Base-by-base conservation (phyloP, 53 echinoderm and acorn worm genomes). In the Luidia sarsii region DNA sequence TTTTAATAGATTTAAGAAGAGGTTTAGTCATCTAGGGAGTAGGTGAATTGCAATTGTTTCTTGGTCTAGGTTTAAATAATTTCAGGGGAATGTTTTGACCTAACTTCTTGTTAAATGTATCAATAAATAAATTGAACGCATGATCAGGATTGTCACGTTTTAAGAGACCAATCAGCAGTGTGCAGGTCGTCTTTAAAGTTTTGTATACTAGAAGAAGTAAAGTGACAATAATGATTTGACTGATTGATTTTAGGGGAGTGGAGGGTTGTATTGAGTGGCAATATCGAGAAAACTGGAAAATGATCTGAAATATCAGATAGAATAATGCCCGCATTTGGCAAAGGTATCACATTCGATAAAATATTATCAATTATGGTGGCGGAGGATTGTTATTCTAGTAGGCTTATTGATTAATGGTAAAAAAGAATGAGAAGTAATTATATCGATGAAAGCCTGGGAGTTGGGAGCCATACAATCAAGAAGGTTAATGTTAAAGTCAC, bases 261-360 rank as follows among this genome's bases (percentile, higher is more conserved):
- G 7, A 4, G 4, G 39, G 9, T 19, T 65, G n/a, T 65, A 7
- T 5, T 16, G 23, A 38, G 35, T 3, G 65, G 41, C 37, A 39
- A 39, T 39, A 37, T 36, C 23, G 22, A 21, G 7, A 38, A 57
- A 57, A 77, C 25, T 41, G 77, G 77, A 29, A 77, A 77, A 39
- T 77, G 77, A 60, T 77, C 74, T 4, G 77, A 41, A 18, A 77
- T 77, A 59, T 77, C 77, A 22, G 61, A 57, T 10, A 60, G 2
- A 19, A 77, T 57, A n/a, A 61, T 77, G 37, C 57, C 79, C 21
- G 60, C 27, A 11, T 59, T 60, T 24, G 62, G 56, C 5, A 39
- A 6, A 7, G 56, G 56, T 10, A 59, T 37, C 16, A 57, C 39
- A 36, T 75, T 59, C 3, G 37, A 37, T 4, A 39, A 35, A 34